These are phyloP conservation scores for Streptopelia turtur DNA, from an alignment of 2,797 vertebrate species.

Conservation along the genomic window DNA sequence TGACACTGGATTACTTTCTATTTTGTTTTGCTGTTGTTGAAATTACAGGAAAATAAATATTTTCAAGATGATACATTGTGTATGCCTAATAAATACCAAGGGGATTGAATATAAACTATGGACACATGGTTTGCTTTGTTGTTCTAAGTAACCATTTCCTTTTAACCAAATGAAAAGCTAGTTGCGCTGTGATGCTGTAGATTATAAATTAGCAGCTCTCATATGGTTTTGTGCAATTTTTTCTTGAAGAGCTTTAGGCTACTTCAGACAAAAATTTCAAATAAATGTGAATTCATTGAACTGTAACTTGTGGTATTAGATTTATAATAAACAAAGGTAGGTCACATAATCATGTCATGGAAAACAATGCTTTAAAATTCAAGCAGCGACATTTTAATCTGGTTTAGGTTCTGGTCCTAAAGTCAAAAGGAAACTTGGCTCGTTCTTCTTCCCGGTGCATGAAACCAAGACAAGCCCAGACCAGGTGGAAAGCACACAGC, in stretches of 20 bases:
- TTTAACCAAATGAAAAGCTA: constrained; percentile 37
- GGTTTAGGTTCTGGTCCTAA: not conserved
- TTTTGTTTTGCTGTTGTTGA: constrained; percentile 51
- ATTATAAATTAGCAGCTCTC: constrained; percentile 69
- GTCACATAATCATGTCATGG: constrained; percentile 67
- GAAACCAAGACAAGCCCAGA: not conserved
- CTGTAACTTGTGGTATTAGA: constrained; percentile 84
- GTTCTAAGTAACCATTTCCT: constrained; percentile 47
- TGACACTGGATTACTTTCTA: constrained; percentile 7
- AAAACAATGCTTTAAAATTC: constrained; percentile 35
- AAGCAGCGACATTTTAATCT: constrained; percentile 24
- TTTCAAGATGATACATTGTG: constrained; percentile 47
- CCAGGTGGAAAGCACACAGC: not conserved
- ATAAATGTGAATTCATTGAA: constrained; percentile 83
- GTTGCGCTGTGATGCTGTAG: not conserved
- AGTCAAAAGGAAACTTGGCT: not conserved
- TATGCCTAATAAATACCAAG: constrained; percentile 63
- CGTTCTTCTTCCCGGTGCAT: not conserved
- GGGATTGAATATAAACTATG: constrained; percentile 31
- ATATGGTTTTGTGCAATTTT: constrained; percentile 50
- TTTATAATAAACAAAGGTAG: constrained; percentile 88
- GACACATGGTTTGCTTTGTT: constrained; percentile 41
- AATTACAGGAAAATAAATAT: constrained; percentile 65
- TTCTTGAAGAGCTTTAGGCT: constrained; percentile 82
- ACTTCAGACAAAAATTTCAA: constrained; percentile 71